phyloP scores from a whole-genome alignment of 2,797 vertebrate genomes.

The Diglossa cyanea region DNA sequence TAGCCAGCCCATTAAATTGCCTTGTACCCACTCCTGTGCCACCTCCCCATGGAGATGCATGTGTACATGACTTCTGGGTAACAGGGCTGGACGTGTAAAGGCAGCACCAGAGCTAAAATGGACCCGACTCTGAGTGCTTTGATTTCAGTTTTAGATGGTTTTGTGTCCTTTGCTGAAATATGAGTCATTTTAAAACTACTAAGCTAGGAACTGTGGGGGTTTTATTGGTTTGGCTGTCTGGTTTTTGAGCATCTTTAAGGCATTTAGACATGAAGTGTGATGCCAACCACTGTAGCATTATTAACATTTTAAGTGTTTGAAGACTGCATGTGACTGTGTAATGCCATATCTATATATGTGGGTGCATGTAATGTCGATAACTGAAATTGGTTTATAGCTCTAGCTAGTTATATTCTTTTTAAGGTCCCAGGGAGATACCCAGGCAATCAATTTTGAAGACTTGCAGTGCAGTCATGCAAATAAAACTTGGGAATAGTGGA shows the following conservation, averaged over 20 bases:
- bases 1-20: not conserved
- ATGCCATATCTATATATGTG: not conserved
- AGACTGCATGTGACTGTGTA: not conserved
- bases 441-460: constrained; percentile 1
- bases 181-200: constrained; percentile 9
- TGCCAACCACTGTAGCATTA: not conserved
- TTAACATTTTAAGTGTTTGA: constrained; percentile 16
- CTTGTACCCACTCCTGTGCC: not conserved
- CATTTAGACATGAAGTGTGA: constrained; percentile 3
- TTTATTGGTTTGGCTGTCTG: constrained; percentile 22
- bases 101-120: not conserved
- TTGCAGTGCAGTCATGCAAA: not conserved
- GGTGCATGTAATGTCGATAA: not conserved
- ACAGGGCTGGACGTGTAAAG: not conserved
- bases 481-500: not conserved
- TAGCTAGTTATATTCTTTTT: not conserved
- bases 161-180: not conserved
- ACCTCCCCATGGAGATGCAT: not conserved
- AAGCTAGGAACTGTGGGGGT: not conserved
- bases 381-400: not conserved
- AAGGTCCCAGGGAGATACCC: not conserved
- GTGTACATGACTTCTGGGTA: not conserved
- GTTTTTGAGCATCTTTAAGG: constrained; percentile 34
- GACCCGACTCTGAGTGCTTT: not conserved
- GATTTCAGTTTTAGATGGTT: not conserved